Conservation (phyloP, 2,888 invertebrate genomes). For the Limnephilus lunatus region DNA sequence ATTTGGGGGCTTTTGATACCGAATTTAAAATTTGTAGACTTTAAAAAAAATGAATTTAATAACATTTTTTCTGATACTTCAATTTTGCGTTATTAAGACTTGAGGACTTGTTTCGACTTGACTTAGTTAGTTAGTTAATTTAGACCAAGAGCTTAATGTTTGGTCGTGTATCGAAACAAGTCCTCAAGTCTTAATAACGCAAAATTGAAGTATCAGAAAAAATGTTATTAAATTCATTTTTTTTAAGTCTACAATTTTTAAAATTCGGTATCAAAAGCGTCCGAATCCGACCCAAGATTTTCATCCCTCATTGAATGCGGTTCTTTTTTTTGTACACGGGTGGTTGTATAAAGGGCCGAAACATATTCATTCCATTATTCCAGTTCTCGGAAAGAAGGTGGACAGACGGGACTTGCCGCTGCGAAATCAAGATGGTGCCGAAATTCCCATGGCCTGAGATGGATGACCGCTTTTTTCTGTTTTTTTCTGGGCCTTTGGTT, state of each 20-base stretch:
- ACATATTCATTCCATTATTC: conserved; percentile 65
- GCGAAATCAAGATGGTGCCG: conserved; percentile 65
- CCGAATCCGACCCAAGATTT: conserved; percentile 36
- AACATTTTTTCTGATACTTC: too few species aligned
- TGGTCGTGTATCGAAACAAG: too few species aligned
- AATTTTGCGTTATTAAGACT: too few species aligned
- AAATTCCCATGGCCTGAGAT: conserved; percentile 66
- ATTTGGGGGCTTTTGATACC: background rate
- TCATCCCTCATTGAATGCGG: conserved; percentile 55
- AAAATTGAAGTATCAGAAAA: too few species aligned
- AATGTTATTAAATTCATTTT: too few species aligned
- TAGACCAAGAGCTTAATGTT: too few species aligned
- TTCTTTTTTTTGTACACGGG: conserved; percentile 54
- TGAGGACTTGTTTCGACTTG: too few species aligned
- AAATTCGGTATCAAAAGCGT: background rate
- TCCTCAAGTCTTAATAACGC: too few species aligned
- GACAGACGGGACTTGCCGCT: conserved; percentile 56
- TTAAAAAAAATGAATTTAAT: too few species aligned
- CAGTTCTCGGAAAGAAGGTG: conserved; percentile 63
- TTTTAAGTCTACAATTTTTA: background rate
- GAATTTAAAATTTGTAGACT: background rate
- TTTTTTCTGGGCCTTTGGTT: conserved; percentile 58
- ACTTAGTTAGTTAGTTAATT: too few species aligned
- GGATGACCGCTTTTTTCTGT: conserved; percentile 62
- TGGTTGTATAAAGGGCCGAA: conserved; percentile 61